A percentile compares a stretch with the other conserved stretches of the same genome.
Conservation (phyloP, 2,888 invertebrate species). For the Thelaira solivaga region DNA sequence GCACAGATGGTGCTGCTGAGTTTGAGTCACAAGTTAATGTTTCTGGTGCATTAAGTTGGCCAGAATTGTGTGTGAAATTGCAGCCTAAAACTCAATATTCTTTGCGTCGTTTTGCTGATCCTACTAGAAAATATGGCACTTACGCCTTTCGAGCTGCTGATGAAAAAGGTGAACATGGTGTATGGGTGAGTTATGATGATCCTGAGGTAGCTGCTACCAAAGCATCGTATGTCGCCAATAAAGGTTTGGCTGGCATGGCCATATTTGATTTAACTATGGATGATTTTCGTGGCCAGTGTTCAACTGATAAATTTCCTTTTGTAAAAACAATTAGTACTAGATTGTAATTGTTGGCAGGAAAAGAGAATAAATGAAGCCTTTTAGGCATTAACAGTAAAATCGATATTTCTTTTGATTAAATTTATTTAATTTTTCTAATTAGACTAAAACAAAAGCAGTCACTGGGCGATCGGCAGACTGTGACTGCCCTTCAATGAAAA, state of each 20-base stretch:
- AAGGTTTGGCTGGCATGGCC: conserved; percentile 87
- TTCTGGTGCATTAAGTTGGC: conserved; percentile 85
- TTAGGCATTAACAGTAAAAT: too few relatives aligned
- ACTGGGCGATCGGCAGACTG: too few relatives aligned
- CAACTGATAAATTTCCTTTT: conserved; percentile 87
- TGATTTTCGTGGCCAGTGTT: conserved; percentile 89
- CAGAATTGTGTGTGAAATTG: conserved; percentile 86
- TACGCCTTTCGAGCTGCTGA: conserved; percentile 86
- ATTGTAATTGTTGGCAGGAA: too few relatives aligned
- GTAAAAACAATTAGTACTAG: conserved; percentile 85
- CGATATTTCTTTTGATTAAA: too few relatives aligned
- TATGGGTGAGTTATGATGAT: conserved; percentile 90
- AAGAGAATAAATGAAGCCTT: too few relatives aligned
- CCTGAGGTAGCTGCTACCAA: conserved; percentile 88
- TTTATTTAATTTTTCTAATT: too few relatives aligned
- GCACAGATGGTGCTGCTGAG: conserved; percentile 83
- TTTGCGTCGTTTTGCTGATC: conserved; percentile 83
- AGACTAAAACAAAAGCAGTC: too few relatives aligned
- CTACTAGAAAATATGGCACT: conserved; percentile 86
- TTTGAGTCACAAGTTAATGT: conserved; percentile 84
- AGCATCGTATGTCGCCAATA: conserved; percentile 84
- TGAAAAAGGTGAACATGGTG: conserved; percentile 82
- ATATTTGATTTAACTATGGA: conserved; percentile 86
- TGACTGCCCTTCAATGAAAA: too few relatives aligned
- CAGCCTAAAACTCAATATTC: conserved; percentile 82